Evolutionary conservation across 2,797 vertebrate genomes (phyloP).

Genomic region (Octomys mimax): DNA sequence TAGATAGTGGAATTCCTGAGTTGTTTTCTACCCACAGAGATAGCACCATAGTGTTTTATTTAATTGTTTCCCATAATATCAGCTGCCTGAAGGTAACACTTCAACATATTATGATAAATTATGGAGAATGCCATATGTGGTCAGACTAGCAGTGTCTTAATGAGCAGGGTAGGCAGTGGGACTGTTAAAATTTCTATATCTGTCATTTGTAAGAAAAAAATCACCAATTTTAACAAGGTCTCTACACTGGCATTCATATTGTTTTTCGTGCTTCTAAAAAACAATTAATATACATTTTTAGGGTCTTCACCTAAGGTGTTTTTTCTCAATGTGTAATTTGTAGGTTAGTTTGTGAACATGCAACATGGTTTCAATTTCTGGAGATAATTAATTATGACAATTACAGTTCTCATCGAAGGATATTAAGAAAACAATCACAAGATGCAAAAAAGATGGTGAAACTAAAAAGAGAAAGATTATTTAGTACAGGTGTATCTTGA

Average conservation of each 20-base stretch:
- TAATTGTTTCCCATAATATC: conserved; percentile 79
- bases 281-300: neutral
- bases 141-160: conserved; percentile 64
- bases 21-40: conserved; percentile 68
- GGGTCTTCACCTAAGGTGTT: neutral
- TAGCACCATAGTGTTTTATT: conserved; percentile 65
- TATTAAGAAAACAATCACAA: conserved; percentile 35
- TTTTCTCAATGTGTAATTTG: neutral
- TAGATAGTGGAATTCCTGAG: conserved; percentile 69
- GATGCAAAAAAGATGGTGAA: neutral
- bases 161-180: conserved; percentile 66
- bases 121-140: conserved; percentile 65
- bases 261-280: conserved; percentile 34
- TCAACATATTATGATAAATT: conserved; percentile 78
- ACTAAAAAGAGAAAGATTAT: neutral
- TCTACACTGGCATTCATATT: neutral
- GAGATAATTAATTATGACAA: conserved; percentile 41
- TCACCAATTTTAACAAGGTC: conserved; percentile 15
- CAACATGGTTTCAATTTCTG: neutral
- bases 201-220: conserved; percentile 61
- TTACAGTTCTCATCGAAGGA: neutral
- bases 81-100: conserved; percentile 71
- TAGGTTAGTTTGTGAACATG: neutral
- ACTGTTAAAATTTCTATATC: conserved; percentile 61
- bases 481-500: neutral